These are phyloP conservation scores for Microcebus murinus DNA, from an alignment of 2,113 vertebrate species.

Conservation along the genomic window DNA sequence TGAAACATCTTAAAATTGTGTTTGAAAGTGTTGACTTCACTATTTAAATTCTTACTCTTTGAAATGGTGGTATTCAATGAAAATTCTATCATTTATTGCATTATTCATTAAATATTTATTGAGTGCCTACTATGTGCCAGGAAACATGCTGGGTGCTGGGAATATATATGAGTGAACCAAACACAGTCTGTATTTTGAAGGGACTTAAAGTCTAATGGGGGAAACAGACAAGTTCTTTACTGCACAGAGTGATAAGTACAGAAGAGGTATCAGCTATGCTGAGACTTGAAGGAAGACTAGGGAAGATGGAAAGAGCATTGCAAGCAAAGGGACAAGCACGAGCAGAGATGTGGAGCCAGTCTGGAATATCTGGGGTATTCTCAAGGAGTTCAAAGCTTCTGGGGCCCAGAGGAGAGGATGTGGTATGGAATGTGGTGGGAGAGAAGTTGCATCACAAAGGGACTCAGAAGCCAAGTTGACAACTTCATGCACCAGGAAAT, in stretches of 20 bases:
- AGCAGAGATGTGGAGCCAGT: background rate
- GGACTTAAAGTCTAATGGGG: background rate
- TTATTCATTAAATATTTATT: background rate
- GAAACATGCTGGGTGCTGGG: background rate
- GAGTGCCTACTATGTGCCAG: background rate
- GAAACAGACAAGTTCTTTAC: background rate
- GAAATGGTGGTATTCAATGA: background rate
- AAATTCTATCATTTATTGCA: background rate
- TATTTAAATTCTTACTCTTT: background rate
- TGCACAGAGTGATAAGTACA: background rate
- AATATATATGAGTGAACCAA: background rate
- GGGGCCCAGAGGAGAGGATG: background rate
- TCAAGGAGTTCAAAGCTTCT: background rate
- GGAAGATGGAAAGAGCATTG: background rate
- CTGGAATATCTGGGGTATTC: background rate
- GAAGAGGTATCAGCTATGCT: background rate
- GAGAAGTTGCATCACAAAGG: background rate
- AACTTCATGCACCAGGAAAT: background rate
- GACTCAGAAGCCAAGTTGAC: background rate
- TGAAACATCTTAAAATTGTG: background rate
- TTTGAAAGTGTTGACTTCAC: slow-evolving; percentile 13
- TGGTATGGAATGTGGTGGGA: background rate
- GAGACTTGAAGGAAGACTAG: background rate
- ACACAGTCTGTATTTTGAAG: background rate
- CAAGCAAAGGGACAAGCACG: background rate